Evolutionary conservation across 2,797 vertebrate genomes (phyloP).

Genomic region (Rousettus madagascariensis): DNA sequence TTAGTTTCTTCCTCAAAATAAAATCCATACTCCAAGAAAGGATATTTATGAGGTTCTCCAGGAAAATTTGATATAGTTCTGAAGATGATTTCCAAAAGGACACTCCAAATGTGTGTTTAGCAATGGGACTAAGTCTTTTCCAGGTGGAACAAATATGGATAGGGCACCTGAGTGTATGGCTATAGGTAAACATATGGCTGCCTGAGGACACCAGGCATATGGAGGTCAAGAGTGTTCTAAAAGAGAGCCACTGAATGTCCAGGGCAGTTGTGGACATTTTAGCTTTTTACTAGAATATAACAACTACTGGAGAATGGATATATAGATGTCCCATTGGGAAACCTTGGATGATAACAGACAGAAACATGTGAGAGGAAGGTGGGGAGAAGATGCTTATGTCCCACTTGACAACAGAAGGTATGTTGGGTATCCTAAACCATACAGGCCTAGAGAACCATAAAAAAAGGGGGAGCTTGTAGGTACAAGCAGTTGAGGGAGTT

Average conservation of each 20-base stretch:
- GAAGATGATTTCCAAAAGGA: background rate
- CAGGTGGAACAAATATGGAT: background rate
- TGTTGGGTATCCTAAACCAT: background rate
- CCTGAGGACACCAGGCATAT: too few relatives aligned
- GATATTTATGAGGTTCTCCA: background rate
- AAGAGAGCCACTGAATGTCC: background rate
- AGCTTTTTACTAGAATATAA: background rate
- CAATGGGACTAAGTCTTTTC: background rate
- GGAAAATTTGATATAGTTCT: background rate
- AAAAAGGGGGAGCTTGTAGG: background rate
- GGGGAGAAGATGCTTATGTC: background rate
- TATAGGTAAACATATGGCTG: background rate
- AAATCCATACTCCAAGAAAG: background rate
- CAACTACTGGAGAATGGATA: background rate
- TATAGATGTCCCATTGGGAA: background rate
- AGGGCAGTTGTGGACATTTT: background rate
- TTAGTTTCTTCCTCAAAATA: background rate
- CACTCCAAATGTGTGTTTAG: background rate
- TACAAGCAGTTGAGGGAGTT: background rate
- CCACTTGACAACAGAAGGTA: background rate
- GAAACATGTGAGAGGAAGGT: background rate
- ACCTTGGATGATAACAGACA: background rate
- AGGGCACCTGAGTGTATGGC: background rate
- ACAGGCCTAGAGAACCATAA: background rate
- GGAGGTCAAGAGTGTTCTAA: background rate